A percentile compares a stretch with the other conserved stretches of the same genome.
phyloP scores from a whole-genome alignment of 2,113 vertebrate genomes.

The Prolemur simus region DNA sequence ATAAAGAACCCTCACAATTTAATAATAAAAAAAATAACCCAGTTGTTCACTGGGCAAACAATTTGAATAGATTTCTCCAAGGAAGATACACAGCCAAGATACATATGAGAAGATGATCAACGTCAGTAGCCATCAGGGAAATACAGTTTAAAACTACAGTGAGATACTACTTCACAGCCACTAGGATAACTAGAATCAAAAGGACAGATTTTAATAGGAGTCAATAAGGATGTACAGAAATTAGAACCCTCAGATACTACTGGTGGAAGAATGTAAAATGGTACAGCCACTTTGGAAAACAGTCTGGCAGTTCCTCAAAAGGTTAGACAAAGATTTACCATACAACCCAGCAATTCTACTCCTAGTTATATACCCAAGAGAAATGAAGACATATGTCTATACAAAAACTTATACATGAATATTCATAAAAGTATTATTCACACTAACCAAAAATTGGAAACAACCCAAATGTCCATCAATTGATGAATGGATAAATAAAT shows the following conservation, averaged over 20 bases:
- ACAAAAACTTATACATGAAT: background rate
- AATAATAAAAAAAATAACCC: background rate
- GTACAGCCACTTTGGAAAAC: background rate
- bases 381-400: background rate
- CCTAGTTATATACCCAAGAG: background rate
- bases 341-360: background rate
- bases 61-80: slow-evolving; percentile 9
- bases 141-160: slow-evolving; percentile 3
- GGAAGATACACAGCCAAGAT: background rate
- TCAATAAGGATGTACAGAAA: background rate
- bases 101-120: background rate
- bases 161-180: background rate
- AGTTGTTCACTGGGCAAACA: background rate
- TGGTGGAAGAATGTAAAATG: background rate
- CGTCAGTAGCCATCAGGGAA: background rate
- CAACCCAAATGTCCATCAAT: background rate
- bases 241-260: background rate
- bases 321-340: background rate
- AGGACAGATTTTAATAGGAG: background rate
- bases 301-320: background rate
- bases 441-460: background rate
- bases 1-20: background rate
- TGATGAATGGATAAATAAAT: background rate
- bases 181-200: background rate
- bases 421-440: background rate